Evolutionary conservation across 2,113 vertebrate species (phyloP), one percentile per base, ranked within the genome.

Genomic region (Corvus cornix): DNA sequence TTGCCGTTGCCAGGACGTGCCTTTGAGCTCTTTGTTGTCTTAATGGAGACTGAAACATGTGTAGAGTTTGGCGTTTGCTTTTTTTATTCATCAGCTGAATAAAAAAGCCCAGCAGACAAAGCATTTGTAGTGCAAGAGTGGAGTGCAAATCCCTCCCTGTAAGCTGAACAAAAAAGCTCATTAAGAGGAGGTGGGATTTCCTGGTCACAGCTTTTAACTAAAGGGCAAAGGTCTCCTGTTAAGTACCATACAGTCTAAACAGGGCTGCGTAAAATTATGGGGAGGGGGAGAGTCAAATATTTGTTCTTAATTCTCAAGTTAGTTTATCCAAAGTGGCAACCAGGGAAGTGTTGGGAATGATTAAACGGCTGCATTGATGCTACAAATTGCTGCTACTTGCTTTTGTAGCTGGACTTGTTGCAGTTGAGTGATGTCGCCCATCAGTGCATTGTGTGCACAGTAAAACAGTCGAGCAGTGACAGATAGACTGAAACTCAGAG

Each of bases 401-500:
- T 96, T 97, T 97, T 97, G 97, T 96, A 96, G 97, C 67, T 70
- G 94, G 97, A 97, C 96, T 97, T 97, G 98, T 97, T 96, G 98
- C 97, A 93, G 82, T 95, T 98, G 98, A 98, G 97, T 98, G 97
- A 96, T 98, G 98, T 97, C 67, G 87, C 96, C 98, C 95, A 97
- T 98, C 98, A 97, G 95, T 95, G 93, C 98, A 98, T 97, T 98
- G 98, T 98, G 98, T 97, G 97, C 98, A 98, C 97, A 98, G 98
- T 98, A 98, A 97, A 97, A 98, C 98, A 98, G 97, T 97, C 98
- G 97, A 98, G 98, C 97, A 98, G 97, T 97, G 97, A 98, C 97
- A 97, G 98, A 98, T 97, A 96, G 98, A 98, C 97, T 96, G 97
- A 97, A 97, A 97, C 87, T 96, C 96, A 8, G 89, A 96, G 93